phyloP scores from a whole-genome alignment of 2,888 invertebrate species.

The Branchellion lobata region DNA sequence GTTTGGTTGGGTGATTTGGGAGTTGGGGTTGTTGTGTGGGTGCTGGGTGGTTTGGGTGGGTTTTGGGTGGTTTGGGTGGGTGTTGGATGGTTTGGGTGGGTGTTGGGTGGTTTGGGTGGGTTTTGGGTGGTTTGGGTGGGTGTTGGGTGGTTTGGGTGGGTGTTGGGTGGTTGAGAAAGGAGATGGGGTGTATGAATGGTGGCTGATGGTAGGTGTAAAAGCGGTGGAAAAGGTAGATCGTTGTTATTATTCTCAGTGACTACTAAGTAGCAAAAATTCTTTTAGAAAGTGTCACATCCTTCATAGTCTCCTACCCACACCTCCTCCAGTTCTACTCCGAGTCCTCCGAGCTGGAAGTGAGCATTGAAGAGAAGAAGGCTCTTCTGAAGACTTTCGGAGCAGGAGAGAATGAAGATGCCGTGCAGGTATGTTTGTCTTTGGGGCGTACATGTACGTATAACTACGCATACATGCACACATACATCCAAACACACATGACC shows the following conservation, averaged over 20 bases:
- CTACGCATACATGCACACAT: not conserved
- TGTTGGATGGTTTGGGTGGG: conserved; percentile 69
- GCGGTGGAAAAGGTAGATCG: too few species aligned
- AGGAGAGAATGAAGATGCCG: conserved; percentile 89
- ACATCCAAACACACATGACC: not conserved
- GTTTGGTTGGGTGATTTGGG: conserved; percentile 63
- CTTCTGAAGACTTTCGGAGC: conserved; percentile 70
- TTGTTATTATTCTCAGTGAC: not conserved
- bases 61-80: conserved; percentile 79
- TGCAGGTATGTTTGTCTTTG: conserved; percentile 64
- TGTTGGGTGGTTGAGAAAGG: not conserved
- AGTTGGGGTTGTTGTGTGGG: conserved; percentile 68
- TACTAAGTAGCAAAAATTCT: not conserved
- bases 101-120: not conserved
- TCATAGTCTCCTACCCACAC: not conserved
- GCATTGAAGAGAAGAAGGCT: conserved; percentile 83
- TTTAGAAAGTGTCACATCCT: not conserved
- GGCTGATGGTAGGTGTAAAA: not conserved
- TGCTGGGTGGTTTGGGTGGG: conserved; percentile 69
- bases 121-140: not conserved
- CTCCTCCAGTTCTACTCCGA: conserved; percentile 49
- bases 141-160: too few species aligned
- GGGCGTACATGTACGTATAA: not conserved
- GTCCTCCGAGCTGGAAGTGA: conserved; percentile 77
- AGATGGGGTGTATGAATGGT: not conserved